phyloP scores from a whole-genome alignment of 2,888 invertebrate species.

The Arctia plantaginis region DNA sequence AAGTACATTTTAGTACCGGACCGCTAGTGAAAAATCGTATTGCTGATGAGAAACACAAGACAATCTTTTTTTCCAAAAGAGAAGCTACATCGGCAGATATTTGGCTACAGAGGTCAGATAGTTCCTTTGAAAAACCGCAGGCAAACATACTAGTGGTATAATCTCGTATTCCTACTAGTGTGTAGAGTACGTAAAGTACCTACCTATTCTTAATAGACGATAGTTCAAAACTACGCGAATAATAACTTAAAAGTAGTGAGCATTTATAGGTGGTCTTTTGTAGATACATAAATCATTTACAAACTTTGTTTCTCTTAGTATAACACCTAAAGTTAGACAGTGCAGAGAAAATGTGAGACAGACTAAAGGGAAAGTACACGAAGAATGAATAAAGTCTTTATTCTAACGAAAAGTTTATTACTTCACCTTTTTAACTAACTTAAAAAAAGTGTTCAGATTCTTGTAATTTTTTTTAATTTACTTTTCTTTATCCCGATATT shows the following conservation, averaged over 20 bases:
- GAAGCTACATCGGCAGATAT: not conserved
- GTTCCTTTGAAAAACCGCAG: no score
- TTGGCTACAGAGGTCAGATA: no score
- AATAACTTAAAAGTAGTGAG: not conserved
- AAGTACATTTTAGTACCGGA: not conserved
- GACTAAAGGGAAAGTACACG: not conserved
- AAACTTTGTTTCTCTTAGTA: not conserved
- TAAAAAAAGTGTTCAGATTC: not conserved
- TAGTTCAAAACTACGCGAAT: not conserved
- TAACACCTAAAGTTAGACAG: not conserved
- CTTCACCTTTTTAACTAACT: not conserved
- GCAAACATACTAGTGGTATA: no score
- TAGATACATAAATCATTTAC: not conserved
- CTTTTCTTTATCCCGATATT: not conserved
- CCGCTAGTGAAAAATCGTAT: not conserved
- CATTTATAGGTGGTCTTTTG: no score
- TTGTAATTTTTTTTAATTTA: not conserved
- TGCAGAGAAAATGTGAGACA: not conserved
- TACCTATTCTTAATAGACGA: not conserved
- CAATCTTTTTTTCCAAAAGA: not conserved
- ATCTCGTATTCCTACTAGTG: no score
- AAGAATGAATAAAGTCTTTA: not conserved
- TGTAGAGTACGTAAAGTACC: not conserved
- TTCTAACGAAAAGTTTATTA: not conserved
- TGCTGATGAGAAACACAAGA: not conserved